Evolutionary conservation across 2,113 vertebrate species (phyloP).

Genomic region (Centropristis striata): DNA sequence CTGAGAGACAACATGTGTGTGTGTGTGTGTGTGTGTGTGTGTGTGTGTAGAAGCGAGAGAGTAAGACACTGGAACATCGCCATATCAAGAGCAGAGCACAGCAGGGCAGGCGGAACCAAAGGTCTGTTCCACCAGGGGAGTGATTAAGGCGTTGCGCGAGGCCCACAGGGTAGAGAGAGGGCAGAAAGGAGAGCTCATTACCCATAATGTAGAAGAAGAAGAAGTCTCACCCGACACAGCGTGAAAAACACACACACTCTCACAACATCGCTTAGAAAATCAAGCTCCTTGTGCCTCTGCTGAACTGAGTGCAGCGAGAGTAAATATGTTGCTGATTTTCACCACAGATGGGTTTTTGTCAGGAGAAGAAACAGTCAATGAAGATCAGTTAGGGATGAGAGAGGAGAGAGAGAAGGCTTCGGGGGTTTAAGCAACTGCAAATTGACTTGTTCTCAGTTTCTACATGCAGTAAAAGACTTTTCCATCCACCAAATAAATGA

Average conservation of each 20-base stretch:
- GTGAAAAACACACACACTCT: conserved; percentile 19
- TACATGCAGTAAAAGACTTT: neutral
- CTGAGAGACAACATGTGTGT: neutral
- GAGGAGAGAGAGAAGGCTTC: neutral
- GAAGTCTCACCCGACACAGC: conserved; percentile 16
- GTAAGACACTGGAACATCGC: conserved; percentile 47
- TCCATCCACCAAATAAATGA: neutral
- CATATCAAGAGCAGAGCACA: conserved; percentile 50
- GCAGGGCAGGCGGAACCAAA: conserved; percentile 65
- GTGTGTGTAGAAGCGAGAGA: neutral
- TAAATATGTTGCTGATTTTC: conserved; percentile 18
- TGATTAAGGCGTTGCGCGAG: conserved; percentile 55
- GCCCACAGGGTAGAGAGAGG: conserved; percentile 56
- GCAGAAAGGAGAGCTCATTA: conserved; percentile 64
- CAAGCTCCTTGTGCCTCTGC: conserved; percentile 11
- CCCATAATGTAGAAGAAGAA: conserved; percentile 53
- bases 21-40: neutral
- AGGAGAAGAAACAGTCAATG: neutral
- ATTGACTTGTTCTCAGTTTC: conserved; percentile 1
- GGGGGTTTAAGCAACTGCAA: neutral
- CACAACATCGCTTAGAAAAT: conserved; percentile 35
- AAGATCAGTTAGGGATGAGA: neutral
- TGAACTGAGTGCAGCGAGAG: neutral
- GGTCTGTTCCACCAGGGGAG: conserved; percentile 55
- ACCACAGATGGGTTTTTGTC: conserved; percentile 10